Evolutionary conservation across 35 echinoderm and acorn worm genomes (phyloP), one percentile per base, ranked within the genome.

Genomic region (Holothuria glaberrima): DNA sequence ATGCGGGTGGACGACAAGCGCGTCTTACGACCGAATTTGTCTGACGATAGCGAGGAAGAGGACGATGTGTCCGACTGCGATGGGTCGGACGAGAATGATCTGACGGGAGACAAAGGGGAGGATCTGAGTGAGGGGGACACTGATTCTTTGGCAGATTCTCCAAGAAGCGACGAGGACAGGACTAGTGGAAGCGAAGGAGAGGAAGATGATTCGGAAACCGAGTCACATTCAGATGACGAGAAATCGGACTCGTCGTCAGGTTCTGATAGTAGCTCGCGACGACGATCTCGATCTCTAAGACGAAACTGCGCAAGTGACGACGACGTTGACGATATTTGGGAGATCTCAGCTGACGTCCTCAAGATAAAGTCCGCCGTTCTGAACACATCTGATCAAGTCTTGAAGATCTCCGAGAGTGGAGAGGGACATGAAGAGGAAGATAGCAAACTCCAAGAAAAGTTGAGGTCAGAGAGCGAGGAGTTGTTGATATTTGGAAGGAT

Each of bases 271-370:
- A 68, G 16, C 13, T 54, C 50, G 12, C 9, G 16, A 54, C 50
- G 13, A 54, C 5, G 50, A 54, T 14, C 50, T 14, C 50, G 50
- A 9, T 54, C 50, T 9, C 50, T 20, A 22, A 84, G 30, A 46
- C 80, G 80, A 62, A 54, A 84, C 28, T 84, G 80, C 31, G 80
- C 80, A 5, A 84, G 80, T 32, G 80, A 84, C 21, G 80, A 84
- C 56, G 80, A 84, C 20, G 79, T 82, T 56, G 79, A 82, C 22
- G 80, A 62, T 57, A 84, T 84, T 34, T 84, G 80, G 80, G 30
- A 48, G 7, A 84, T 84, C 41, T 21, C 76, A 7, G 46, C 30
- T 58, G 76, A 81, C 27, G 76, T 81, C 27, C 35, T 81, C 28
- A 82, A 82, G 46, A 54, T 82, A 26, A 18, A 12, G 0, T 30